Conservation (phyloP, 2,113 vertebrate genomes). For the Oplegnathus fasciatus region DNA sequence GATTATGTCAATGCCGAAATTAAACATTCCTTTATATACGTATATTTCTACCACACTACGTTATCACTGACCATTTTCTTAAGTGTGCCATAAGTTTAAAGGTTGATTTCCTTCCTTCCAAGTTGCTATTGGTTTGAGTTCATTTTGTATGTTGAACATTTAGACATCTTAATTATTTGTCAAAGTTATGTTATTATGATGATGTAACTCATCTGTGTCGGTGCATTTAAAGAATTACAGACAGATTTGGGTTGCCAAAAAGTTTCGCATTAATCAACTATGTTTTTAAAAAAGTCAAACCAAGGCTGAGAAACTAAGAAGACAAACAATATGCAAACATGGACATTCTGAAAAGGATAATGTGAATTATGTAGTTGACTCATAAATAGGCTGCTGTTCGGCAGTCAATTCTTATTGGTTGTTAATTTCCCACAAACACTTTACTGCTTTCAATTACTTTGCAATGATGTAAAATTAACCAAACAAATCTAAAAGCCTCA, state of each 20-base stretch:
- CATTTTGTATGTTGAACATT: background rate
- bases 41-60: too few species aligned
- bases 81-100: background rate
- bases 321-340: background rate
- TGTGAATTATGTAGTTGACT: background rate
- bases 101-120: background rate
- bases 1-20: too few species aligned
- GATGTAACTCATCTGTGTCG: background rate
- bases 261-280: background rate
- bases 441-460: background rate
- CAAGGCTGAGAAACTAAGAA: background rate
- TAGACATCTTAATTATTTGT: background rate
- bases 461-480: background rate
- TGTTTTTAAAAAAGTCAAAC: background rate
- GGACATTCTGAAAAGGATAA: background rate
- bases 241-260: background rate
- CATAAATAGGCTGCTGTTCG: background rate
- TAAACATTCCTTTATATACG: too few species aligned
- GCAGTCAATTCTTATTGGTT: background rate
- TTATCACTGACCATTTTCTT: background rate
- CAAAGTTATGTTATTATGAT: too few species aligned
- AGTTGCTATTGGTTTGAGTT: too few species aligned
- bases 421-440: background rate
- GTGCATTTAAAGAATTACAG: conserved; percentile 9
- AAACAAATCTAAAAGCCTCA: background rate